phyloP scores from a whole-genome alignment of 2,113 vertebrate species.

The Capreolus pygargus region DNA sequence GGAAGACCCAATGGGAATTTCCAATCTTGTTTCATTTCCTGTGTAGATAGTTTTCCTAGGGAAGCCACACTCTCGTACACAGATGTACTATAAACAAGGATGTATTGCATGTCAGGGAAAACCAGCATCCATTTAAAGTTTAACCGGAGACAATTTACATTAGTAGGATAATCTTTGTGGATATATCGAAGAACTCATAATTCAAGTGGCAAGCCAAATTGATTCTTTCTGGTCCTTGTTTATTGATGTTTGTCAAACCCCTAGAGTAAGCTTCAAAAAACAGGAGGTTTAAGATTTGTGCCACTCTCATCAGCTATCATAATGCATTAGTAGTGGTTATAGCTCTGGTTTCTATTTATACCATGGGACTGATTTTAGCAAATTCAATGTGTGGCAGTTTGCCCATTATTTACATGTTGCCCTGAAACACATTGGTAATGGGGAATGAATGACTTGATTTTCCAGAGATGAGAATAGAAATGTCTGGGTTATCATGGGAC shows the following conservation, averaged over 20 bases:
- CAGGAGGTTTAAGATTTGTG: conserved; percentile 15
- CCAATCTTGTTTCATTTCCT: conserved; percentile 22
- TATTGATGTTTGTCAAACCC: conserved; percentile 8
- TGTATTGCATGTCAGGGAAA: background rate
- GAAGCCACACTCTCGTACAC: background rate
- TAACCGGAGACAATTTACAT: conserved; percentile 13
- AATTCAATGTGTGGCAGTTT: conserved; percentile 37
- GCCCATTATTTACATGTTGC: conserved; percentile 50
- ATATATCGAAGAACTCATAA: background rate
- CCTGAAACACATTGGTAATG: conserved; percentile 29
- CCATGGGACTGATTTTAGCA: conserved; percentile 41
- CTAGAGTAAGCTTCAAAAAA: background rate
- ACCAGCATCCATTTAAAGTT: background rate
- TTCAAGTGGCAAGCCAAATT: conserved; percentile 14
- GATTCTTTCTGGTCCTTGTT: conserved; percentile 46
- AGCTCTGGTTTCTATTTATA: conserved; percentile 63
- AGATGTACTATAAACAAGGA: background rate
- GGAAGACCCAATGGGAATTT: background rate
- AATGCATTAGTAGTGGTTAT: conserved; percentile 30
- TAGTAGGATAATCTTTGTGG: background rate
- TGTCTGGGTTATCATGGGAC: conserved; percentile 38
- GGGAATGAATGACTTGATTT: conserved; percentile 45
- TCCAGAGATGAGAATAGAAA: conserved; percentile 47
- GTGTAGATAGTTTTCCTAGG: background rate
- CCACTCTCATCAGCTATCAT: background rate